Conservation (phyloP, 1,140 invertebrate species). For the Drosophila suzukii region DNA sequence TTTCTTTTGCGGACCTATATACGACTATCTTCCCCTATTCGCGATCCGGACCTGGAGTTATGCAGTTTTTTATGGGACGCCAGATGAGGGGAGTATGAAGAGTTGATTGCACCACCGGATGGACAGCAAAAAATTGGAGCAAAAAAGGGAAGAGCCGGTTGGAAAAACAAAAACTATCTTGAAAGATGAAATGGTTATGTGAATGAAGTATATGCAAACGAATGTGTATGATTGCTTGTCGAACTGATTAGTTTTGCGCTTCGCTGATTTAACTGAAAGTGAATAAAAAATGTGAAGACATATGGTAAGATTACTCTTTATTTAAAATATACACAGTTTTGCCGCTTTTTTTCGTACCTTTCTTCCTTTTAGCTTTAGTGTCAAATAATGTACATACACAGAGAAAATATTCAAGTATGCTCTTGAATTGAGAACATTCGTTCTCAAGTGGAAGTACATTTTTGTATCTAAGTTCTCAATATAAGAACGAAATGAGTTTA, state of each 20-base stretch:
- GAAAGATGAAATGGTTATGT: conserved; percentile 21
- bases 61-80: conserved; percentile 28
- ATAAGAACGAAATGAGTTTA: too few species aligned
- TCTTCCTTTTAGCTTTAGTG: too few species aligned
- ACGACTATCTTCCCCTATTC: conserved; percentile 5
- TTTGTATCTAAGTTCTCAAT: too few species aligned
- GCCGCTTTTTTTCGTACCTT: too few species aligned
- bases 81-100: conserved; percentile 34
- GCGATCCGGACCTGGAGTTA: conserved; percentile 16
- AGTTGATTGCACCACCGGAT: conserved; percentile 48
- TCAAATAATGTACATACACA: too few species aligned
- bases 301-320: background rate
- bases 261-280: conserved; percentile 1
- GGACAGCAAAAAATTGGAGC: conserved; percentile 1
- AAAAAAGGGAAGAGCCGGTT: background rate
- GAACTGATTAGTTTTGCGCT: conserved; percentile 20
- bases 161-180: background rate
- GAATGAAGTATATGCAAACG: conserved; percentile 10
- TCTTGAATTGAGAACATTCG: too few species aligned
- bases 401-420: too few species aligned
- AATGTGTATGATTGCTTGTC: background rate
- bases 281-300: conserved; percentile 2
- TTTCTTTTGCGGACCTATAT: conserved; percentile 2
- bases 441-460: too few species aligned
- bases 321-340: background rate